Evolutionary conservation across 2,113 vertebrate genomes (phyloP), one percentile per base, ranked within the genome.

Genomic region (Athene noctua): DNA sequence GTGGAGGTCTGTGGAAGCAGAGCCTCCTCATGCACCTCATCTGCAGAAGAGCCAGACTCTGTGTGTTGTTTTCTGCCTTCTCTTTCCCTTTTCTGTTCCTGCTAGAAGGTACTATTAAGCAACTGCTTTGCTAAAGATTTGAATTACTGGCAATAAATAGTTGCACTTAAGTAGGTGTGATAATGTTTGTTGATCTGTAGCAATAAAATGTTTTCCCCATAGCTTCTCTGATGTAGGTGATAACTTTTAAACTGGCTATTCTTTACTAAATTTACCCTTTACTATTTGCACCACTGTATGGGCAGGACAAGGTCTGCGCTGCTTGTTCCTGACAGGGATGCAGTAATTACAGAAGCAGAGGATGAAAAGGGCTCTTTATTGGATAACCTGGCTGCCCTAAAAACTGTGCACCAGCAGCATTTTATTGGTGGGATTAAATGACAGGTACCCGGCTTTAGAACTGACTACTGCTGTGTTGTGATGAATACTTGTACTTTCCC

Each of bases 321-420:
- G 84, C 70, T 85, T 78, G 72, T 54, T 87, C 63, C 85, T n/a
- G 58, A 83, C 10, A 27, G 75, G 65, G 58, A 75, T 29, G 40
- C 47, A 51, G 80, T 90, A 94, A 96, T 96, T 95, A 75, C 80
- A 91, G 88, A 82, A 57, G 87, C 57, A 66, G 72, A 95, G 86
- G 73, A 93, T 73, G 79, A 73, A 88, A 90, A 85, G 51, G 59
- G 42, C 68, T 85, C 63, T 88, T 89, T 88, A 70, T n/a, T 4
- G 0, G 72, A 44, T 95, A 80, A 94, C 95, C 84, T 92, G 77
- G 62, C 91, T 95, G 95, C 86, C 88, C 71, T 59, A 70, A 92
- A 78, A 93, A 47, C n/a, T 38, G 55, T 59, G 66, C 52, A 57
- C 73, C 58, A 92, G 81, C 55, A 58, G 55, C 30, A 29, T 70